phyloP scores from a whole-genome alignment of 92 coral and sea anemone genomes.

The Metridium senile region DNA sequence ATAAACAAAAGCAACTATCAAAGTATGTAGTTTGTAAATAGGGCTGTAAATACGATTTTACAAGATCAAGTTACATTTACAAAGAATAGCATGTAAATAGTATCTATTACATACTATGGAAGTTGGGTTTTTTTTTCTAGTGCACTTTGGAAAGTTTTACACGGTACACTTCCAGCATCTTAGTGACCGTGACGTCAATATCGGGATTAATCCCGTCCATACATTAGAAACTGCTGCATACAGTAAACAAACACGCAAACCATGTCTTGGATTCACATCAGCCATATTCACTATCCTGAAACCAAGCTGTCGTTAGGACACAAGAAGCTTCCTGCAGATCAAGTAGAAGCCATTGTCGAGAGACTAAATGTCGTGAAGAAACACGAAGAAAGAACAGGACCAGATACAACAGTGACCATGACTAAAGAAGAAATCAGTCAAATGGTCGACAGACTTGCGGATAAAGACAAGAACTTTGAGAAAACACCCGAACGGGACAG shows the following conservation, averaged over 20 bases:
- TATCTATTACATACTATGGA: too few species aligned
- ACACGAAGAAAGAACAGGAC: slow-evolving; percentile 5
- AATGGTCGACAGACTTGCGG: slow-evolving; percentile 68
- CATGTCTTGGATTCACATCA: slow-evolving; percentile 53
- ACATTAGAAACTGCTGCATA: not conserved
- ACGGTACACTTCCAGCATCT: too few species aligned
- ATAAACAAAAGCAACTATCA: too few species aligned
- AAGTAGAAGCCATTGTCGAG: slow-evolving; percentile 60
- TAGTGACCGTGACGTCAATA: not conserved
- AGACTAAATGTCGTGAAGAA: slow-evolving; percentile 57
- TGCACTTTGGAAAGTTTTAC: too few species aligned
- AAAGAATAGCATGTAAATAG: too few species aligned
- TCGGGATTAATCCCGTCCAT: not conserved
- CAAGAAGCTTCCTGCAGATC: slow-evolving; percentile 34
- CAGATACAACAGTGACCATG: not conserved
- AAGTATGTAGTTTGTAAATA: too few species aligned
- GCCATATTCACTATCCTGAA: slow-evolving; percentile 50
- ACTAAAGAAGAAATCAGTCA: slow-evolving; percentile 41
- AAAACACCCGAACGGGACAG: slow-evolving; percentile 66
- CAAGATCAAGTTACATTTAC: too few species aligned
- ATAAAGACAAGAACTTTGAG: slow-evolving; percentile 55
- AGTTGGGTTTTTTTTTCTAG: too few species aligned
- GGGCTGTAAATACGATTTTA: too few species aligned
- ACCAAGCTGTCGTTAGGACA: slow-evolving; percentile 49
- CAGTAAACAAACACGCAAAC: not conserved